Conservation (phyloP, 2,113 vertebrate genomes). For the Tursiops truncatus region DNA sequence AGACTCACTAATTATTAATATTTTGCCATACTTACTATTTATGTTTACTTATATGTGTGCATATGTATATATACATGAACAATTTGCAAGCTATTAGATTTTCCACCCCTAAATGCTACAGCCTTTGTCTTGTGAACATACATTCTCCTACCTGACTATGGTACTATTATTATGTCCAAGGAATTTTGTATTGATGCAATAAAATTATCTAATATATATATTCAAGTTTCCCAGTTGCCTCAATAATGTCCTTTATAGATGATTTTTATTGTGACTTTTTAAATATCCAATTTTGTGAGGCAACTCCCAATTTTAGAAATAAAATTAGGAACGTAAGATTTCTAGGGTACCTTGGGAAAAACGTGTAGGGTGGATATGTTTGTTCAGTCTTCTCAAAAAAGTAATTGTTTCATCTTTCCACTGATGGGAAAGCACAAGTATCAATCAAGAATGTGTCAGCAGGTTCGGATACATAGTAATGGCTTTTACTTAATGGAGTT, state of each 20-base stretch:
- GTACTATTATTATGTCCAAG: not conserved
- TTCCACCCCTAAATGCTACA: not conserved
- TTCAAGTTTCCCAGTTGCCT: not conserved
- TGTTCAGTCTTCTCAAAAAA: not conserved
- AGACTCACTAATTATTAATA: not conserved
- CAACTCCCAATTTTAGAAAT: slow-evolving; percentile 24
- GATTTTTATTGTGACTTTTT: slow-evolving; percentile 45
- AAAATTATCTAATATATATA: not conserved
- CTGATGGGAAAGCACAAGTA: slow-evolving; percentile 55
- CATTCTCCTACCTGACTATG: not conserved
- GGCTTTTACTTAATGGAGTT: slow-evolving; percentile 77
- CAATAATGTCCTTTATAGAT: not conserved
- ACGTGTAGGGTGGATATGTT: not conserved
- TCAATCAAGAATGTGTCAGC: slow-evolving; percentile 72
- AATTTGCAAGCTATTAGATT: not conserved
- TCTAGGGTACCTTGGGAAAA: not conserved
- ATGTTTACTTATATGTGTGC: not conserved
- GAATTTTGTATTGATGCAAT: slow-evolving; percentile 36
- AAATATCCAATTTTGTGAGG: not conserved
- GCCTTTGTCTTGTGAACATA: not conserved
- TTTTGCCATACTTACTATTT: not conserved
- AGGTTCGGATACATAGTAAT: slow-evolving; percentile 72
- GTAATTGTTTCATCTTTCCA: slow-evolving; percentile 39
- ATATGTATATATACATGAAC: not conserved
- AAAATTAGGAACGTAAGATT: slow-evolving; percentile 18